A percentile compares a stretch with the other conserved stretches of the same genome.
Conservation (phyloP, 2,797 vertebrate genomes). For the Tiaroga cobitis region DNA sequence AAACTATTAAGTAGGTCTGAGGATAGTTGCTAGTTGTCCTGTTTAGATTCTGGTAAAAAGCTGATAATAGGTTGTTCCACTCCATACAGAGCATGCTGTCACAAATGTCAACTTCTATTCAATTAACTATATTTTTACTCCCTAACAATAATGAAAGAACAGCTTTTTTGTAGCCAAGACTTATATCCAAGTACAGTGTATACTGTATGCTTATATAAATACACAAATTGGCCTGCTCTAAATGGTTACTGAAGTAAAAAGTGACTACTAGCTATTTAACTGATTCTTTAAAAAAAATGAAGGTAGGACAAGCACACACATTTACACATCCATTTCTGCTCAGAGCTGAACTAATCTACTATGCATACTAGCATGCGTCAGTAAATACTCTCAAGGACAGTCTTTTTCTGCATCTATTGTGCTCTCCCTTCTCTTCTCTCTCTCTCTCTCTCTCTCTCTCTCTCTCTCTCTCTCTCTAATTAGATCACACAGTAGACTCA, state of each 20-base stretch:
- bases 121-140: not conserved
- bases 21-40: not conserved
- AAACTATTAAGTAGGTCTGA: constrained; percentile 1
- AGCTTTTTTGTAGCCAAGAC: not conserved
- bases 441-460: not conserved
- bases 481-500: constrained; percentile 93
- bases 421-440: not conserved
- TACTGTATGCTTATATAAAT: not conserved
- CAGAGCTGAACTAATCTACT: constrained; percentile 36
- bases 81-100: not conserved
- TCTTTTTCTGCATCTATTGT: constrained; percentile 43
- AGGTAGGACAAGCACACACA: constrained; percentile 8
- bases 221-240: not conserved
- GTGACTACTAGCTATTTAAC: not conserved
- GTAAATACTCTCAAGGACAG: constrained; percentile 60
- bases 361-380: constrained; percentile 49
- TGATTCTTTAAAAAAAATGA: not conserved
- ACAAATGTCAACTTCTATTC: not conserved
- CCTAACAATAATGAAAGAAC: not conserved
- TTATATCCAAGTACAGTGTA: not conserved
- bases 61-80: not conserved
- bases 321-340: constrained; percentile 19
- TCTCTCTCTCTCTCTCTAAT: constrained; percentile 75
- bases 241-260: not conserved
- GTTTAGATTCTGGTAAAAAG: not conserved